Evolutionary conservation across 2,797 vertebrate species (phyloP).

Genomic region (Spheniscus humboldti): DNA sequence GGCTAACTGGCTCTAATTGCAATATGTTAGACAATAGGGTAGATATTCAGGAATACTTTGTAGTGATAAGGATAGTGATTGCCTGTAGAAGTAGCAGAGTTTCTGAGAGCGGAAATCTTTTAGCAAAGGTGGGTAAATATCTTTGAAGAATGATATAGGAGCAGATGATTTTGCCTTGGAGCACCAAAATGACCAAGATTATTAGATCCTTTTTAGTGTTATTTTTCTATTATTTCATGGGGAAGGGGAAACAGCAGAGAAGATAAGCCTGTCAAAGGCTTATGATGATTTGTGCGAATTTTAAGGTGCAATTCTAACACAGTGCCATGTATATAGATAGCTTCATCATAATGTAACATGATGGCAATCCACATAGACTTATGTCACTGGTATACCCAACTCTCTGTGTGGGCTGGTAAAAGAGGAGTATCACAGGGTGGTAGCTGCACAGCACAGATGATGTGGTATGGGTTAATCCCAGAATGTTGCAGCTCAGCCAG

Average conservation of each 20-base stretch:
- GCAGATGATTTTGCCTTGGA: neutral
- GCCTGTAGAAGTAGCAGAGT: neutral
- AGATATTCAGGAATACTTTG: neutral
- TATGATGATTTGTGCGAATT: neutral
- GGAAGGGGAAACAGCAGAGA: neutral
- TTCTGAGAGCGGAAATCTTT: neutral
- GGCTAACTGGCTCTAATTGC: neutral
- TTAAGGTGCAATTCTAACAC: neutral
- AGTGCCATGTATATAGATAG: neutral
- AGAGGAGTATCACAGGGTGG: neutral
- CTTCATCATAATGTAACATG: neutral
- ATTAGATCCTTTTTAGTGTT: neutral
- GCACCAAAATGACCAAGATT: neutral
- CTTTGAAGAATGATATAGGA: neutral
- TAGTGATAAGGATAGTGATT: neutral
- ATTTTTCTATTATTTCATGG: neutral
- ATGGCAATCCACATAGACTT: neutral
- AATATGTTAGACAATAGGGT: neutral
- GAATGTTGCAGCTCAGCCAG: neutral
- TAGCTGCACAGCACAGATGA: neutral
- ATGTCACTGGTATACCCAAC: neutral
- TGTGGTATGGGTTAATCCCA: neutral
- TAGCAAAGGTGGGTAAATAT: neutral
- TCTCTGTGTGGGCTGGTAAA: neutral
- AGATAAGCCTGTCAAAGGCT: neutral